Conservation (phyloP, 2,113 vertebrate genomes). For the Rattus rattus region DNA sequence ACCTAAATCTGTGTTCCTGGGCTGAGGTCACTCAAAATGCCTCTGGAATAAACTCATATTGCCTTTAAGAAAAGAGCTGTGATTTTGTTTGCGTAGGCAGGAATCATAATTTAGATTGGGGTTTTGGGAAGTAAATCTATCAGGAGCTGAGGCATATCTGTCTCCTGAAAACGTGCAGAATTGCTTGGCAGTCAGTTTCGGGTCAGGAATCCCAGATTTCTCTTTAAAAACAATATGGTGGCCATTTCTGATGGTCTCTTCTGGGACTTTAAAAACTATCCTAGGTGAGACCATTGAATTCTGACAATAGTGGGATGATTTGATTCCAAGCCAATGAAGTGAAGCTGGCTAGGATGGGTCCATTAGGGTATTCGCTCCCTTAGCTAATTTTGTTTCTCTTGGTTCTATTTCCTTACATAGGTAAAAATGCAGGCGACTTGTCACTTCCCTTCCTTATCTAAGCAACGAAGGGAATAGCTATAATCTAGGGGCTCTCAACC, state of each 20-base stretch:
- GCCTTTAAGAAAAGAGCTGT: not conserved
- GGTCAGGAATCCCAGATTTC: not conserved
- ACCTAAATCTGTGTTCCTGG: not conserved
- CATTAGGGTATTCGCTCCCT: not conserved
- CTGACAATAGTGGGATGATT: constrained; percentile 10
- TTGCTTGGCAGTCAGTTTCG: not conserved
- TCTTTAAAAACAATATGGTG: not conserved
- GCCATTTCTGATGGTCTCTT: not conserved
- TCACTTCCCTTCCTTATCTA: not conserved
- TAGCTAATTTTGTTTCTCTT: not conserved
- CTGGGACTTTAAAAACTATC: not conserved
- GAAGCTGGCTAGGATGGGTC: not conserved
- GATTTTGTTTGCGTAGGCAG: not conserved
- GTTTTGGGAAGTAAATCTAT: not conserved
- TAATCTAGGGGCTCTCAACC: not conserved
- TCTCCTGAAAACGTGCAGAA: not conserved
- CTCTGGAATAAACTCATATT: not conserved
- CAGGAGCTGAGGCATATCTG: not conserved
- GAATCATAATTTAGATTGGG: not conserved
- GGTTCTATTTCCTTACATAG: not conserved
- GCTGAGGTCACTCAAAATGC: not conserved
- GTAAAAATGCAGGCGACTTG: not conserved
- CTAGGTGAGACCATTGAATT: not conserved
- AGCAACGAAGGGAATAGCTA: not conserved
- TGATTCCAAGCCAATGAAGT: not conserved